A percentile compares a stretch with the other conserved stretches of the same genome.
phyloP scores from a whole-genome alignment of 23 tunicate genomes.

The Aplidium turbinatum region DNA sequence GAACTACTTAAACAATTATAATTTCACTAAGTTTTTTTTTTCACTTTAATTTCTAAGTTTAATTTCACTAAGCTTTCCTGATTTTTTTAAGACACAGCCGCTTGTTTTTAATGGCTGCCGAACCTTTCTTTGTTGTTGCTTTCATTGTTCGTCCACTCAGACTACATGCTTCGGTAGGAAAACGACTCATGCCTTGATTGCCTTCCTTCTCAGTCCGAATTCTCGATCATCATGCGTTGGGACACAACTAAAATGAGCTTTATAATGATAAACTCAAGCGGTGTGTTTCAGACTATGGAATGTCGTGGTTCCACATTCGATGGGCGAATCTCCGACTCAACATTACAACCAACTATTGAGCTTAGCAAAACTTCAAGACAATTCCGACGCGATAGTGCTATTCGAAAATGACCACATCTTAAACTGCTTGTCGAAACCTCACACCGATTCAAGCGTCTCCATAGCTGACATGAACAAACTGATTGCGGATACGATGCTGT shows the following conservation, averaged over 20 bases:
- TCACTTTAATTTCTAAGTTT: too few relatives aligned
- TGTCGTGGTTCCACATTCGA: conserved; percentile 50
- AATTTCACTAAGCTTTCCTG: too few relatives aligned
- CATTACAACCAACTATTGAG: conserved; percentile 78
- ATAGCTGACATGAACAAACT: conserved; percentile 57
- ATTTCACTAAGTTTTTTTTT: too few relatives aligned
- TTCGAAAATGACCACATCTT: conserved; percentile 69
- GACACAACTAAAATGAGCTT: not conserved
- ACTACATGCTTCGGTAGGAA: too few relatives aligned
- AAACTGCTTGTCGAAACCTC: not conserved
- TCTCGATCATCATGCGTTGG: not conserved
- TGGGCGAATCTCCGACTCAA: conserved; percentile 86
- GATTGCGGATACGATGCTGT: conserved; percentile 49
- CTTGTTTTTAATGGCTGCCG: too few relatives aligned
- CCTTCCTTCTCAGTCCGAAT: not conserved
- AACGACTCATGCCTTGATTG: too few relatives aligned
- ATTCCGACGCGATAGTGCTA: conserved; percentile 72
- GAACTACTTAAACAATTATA: too few relatives aligned
- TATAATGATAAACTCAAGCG: not conserved
- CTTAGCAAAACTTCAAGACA: conserved; percentile 58
- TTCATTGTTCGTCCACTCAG: not conserved
- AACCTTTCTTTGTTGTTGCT: not conserved
- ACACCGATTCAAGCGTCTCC: not conserved
- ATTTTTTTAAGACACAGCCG: too few relatives aligned
- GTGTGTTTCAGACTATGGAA: conserved; percentile 56